Evolutionary conservation across 1,140 invertebrate species (phyloP), one percentile per base, ranked within the genome.

Genomic region (Psix sp.): DNA sequence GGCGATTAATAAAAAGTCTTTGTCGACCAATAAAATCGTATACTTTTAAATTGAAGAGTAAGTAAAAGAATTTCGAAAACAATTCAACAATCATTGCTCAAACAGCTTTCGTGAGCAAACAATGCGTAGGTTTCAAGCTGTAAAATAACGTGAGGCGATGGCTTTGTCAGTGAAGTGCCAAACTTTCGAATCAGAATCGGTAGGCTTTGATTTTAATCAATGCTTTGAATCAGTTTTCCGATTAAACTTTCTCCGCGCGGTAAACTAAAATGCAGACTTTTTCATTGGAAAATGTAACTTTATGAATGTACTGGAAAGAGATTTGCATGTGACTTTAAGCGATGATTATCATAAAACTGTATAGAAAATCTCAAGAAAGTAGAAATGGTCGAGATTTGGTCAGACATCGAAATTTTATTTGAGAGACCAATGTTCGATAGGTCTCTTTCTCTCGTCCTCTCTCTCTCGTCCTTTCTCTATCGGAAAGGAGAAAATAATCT

Each of bases 131-230:
- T 49, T 63, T 71, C 48, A 59, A 63, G 35, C 7, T 39, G 38
- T 71, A 29, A 71, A 71, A 71, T 71, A 63, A 38, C 51, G 51
- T 36, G 67, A 63, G 67, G 65, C 59, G 68, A 72, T 52, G 46
- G 51, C 51, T 65, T 72, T 72, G 59, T 72, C 59, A 45, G 38
- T 33, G 24, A 63, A 65, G 59, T 52, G 52, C 51, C 24, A 18
- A 46, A n/a, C 40, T 35, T 31, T 36, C 52, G 54, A 43, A 51
- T 40, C 38, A 18, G 52, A 67, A 39, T 36, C 4, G 26, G n/a
- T 63, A 49, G 38, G 57, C 43, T 49, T 62, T 17, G 43, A 13
- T 43, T 71, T 71, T 63, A 63, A 71, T 71, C 67, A 71, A 63
- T 45, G 51, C 57, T 60, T 60, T 48, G 14, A 52, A 33, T 68